Evolutionary conservation across 2,113 vertebrate genomes (phyloP).

Genomic region (Boleophthalmus pectinirostris): DNA sequence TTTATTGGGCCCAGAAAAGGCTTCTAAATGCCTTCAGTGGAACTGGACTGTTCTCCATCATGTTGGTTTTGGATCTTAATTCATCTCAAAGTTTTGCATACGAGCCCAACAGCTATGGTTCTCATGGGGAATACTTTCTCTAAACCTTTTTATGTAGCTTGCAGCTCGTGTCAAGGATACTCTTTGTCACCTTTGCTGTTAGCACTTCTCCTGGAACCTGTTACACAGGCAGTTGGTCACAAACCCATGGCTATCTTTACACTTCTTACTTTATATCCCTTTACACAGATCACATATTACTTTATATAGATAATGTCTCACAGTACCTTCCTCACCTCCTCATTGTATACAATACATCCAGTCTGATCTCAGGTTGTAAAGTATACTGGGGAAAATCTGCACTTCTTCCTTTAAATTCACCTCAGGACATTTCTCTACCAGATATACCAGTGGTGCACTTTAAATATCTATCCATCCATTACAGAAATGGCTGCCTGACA

Average conservation of each 20-base stretch:
- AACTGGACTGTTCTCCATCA: background rate
- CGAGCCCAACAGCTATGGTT: background rate
- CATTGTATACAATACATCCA: background rate
- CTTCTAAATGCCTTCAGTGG: background rate
- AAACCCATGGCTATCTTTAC: background rate
- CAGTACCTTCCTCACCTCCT: background rate
- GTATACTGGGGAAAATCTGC: background rate
- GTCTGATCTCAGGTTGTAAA: background rate
- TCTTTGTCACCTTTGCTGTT: background rate
- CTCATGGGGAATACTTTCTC: background rate
- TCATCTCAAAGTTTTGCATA: background rate
- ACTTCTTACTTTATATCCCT: background rate
- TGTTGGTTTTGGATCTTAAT: background rate
- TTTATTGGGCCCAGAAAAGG: too few species aligned
- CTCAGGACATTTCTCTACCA: background rate
- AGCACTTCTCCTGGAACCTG: background rate
- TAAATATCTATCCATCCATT: background rate
- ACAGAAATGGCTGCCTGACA: background rate
- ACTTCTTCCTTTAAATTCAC: background rate
- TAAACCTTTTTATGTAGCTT: background rate
- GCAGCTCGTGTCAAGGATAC: background rate
- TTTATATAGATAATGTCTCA: background rate
- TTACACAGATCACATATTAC: background rate
- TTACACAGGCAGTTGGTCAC: background rate
- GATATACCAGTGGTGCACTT: background rate